Evolutionary conservation across 2,888 invertebrate species (phyloP).

Genomic region (Polydrusus tereticollis): DNA sequence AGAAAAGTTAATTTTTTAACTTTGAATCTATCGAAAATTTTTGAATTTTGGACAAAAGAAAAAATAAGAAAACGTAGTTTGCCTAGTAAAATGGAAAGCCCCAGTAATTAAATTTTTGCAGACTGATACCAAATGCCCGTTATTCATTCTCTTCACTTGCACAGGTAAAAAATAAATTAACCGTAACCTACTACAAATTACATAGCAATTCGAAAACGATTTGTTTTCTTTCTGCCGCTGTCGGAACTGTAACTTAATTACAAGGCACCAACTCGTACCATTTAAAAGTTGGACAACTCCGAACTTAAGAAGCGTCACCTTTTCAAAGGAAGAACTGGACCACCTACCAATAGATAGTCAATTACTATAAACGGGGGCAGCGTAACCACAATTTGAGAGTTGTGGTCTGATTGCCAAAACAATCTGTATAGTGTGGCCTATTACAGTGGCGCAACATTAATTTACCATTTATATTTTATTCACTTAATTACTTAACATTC

Average conservation of each 20-base stretch:
- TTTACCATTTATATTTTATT: background rate
- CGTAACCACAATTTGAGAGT: conserved; percentile 2
- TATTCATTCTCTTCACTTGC: conserved; percentile 21
- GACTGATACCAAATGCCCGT: conserved; percentile 1
- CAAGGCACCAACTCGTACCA: conserved; percentile 19
- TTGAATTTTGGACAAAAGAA: too few species aligned
- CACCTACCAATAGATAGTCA: conserved; percentile 16
- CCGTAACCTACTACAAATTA: conserved; percentile 38
- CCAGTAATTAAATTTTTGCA: background rate
- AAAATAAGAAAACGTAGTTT: too few species aligned
- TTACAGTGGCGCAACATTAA: background rate
- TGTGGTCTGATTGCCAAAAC: conserved; percentile 3
- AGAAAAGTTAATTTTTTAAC: too few species aligned
- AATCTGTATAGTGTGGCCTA: background rate
- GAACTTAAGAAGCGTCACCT: conserved; percentile 14
- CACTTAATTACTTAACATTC: too few species aligned
- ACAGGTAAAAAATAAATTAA: conserved; percentile 34
- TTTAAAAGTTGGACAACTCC: conserved; percentile 24
- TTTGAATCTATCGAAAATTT: too few species aligned
- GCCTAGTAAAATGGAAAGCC: too few species aligned
- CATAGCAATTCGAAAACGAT: conserved; percentile 45
- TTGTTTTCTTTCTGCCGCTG: conserved; percentile 40
- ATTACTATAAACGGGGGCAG: conserved; percentile 16
- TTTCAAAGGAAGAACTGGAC: conserved; percentile 4
- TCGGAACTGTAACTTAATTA: conserved; percentile 40